phyloP scores from a whole-genome alignment of 2,888 invertebrate genomes.

The Eretmocerus hayati region DNA sequence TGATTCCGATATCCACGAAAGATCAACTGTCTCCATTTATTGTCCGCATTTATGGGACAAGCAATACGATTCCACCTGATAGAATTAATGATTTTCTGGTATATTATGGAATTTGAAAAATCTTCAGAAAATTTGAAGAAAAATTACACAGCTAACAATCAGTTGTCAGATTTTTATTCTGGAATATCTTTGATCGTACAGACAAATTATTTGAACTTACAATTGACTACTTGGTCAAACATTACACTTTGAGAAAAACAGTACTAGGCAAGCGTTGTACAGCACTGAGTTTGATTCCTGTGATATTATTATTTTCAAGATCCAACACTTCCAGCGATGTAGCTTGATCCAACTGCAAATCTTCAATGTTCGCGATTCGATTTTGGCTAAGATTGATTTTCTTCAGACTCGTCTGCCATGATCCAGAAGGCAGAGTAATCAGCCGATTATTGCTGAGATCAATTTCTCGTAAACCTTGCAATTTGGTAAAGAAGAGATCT shows the following conservation, averaged over 20 bases:
- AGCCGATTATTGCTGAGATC: conserved; percentile 10
- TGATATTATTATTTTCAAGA: not conserved
- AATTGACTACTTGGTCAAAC: no score
- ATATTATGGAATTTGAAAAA: no score
- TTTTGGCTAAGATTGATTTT: not conserved
- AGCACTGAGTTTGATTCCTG: not conserved
- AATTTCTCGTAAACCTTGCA: conserved; percentile 8
- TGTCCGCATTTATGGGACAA: no score
- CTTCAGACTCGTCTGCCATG: not conserved
- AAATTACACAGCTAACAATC: no score
- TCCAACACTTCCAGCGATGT: not conserved
- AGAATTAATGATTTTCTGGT: no score
- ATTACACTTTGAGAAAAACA: not conserved
- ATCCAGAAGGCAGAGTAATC: not conserved
- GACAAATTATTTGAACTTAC: no score
- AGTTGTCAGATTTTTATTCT: no score
- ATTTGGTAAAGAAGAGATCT: conserved; percentile 4
- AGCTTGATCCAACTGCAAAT: not conserved
- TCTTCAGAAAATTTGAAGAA: no score
- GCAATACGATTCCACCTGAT: no score
- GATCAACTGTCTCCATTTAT: no score
- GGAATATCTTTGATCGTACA: no score
- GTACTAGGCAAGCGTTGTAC: not conserved
- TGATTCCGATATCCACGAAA: no score
- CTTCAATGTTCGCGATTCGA: not conserved